These are phyloP conservation scores for Saccostrea cuccullata DNA, from an alignment of 1,140 invertebrate genomes.

Conservation along the genomic window DNA sequence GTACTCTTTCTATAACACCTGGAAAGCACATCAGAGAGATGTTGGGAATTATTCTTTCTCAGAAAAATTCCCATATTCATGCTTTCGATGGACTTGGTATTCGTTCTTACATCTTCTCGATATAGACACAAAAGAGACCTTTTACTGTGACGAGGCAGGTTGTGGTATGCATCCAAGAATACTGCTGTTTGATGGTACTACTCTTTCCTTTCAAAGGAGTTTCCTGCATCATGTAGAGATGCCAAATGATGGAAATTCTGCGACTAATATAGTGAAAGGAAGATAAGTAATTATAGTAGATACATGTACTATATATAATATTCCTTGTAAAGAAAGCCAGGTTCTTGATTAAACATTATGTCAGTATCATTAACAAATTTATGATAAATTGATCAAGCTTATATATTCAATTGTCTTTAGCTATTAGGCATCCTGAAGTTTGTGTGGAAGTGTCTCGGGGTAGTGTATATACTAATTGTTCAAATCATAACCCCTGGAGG, in stretches of 20 bases:
- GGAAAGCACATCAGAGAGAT: conserved; percentile 32
- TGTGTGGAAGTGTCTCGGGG: too few species aligned
- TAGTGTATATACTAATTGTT: too few species aligned
- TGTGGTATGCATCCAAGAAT: conserved; percentile 13
- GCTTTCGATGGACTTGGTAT: neutral
- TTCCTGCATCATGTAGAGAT: conserved; percentile 1
- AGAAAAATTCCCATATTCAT: neutral
- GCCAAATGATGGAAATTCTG: neutral
- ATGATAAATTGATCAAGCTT: too few species aligned
- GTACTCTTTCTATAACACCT: too few species aligned
- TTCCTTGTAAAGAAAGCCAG: neutral
- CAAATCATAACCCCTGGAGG: too few species aligned
- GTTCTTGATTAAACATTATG: neutral
- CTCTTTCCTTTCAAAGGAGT: conserved; percentile 33
- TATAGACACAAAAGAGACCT: too few species aligned
- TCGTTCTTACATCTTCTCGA: neutral
- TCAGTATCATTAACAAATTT: too few species aligned
- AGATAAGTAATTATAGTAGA: neutral
- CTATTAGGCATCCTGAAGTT: too few species aligned
- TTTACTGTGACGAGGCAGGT: too few species aligned
- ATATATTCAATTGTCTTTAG: too few species aligned
- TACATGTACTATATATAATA: too few species aligned
- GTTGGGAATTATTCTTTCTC: neutral
- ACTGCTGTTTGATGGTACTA: conserved; percentile 36
- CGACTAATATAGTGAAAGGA: neutral